Base-by-base conservation (phyloP, 1,140 invertebrate genomes). In the Caenorhabditis latens region DNA sequence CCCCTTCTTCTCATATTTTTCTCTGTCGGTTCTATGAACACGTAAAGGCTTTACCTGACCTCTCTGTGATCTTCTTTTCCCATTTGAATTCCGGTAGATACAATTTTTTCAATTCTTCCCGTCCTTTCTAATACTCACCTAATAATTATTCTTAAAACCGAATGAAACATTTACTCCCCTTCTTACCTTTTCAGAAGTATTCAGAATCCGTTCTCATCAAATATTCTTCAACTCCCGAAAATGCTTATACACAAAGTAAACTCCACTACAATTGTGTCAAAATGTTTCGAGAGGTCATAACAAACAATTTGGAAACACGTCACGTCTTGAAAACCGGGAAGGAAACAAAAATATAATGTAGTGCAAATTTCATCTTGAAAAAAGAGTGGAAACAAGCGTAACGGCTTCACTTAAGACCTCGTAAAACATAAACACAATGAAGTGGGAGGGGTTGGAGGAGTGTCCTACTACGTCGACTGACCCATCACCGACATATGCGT, bases 371-470 rank as follows among this genome's bases (percentile, higher is more conserved):
- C 19, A 50, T 79, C 71, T 79, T 71, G 65, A 79, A 48, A 50
- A 79, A 79, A 79, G 50, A 53, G 50, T 3, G 50, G 71, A 79
- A 79, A 79, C 71, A 79, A 79, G 65, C 65, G 46, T 71, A 71
- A 71, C 65, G n/a, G 71, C 71, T 79, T 79, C 43, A 79, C 71
- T 79, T 79, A 79, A 79, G 71, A 79, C 71, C 71, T 79, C 71
- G 53, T 79, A 79, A 79, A 79, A 79, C 71, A 79, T 79, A 79
- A 79, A 79, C 71, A 79, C 71, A 79, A 79, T 79, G 46, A 40
- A 24, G 65, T 43, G 42, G 65, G 21, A 13, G 71, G 40, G 46
- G 71, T 53, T 14, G 24, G 19, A 8, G 24, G 61, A 11, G 24
- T 32, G 21, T 32, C 9, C 24, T 11, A 6, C 24, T 32, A 13